Percentiles rank a stretch among this genome's conserved stretches.
These are phyloP conservation scores for Oceanites oceanicus DNA, from an alignment of 2,113 vertebrate genomes.

Conservation along the genomic window DNA sequence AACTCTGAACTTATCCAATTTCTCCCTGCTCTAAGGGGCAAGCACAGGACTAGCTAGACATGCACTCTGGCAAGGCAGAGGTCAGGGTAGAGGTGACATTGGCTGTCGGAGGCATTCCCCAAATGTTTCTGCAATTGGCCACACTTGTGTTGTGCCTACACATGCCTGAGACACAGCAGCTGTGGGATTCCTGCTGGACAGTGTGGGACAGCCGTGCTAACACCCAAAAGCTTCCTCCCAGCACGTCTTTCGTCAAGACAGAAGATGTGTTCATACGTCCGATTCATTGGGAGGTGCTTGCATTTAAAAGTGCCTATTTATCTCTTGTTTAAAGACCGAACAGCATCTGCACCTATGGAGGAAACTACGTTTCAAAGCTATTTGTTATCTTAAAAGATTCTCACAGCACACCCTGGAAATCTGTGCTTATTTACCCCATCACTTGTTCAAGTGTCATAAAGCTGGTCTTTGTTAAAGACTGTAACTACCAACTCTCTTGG, in stretches of 20 bases:
- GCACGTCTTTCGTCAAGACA: not conserved
- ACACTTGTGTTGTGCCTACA: not conserved
- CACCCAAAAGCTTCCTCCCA: not conserved
- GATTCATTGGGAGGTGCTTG: not conserved
- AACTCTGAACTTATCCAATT: constrained; percentile 28
- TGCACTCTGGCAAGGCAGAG: not conserved
- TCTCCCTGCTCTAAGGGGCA: not conserved
- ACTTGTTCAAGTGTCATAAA: not conserved
- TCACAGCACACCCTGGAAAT: not conserved
- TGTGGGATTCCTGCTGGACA: not conserved
- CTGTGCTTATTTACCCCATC: not conserved
- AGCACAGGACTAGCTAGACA: not conserved
- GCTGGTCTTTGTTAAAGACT: constrained; percentile 25
- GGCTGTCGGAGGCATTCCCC: constrained; percentile 33
- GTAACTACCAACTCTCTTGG: not conserved
- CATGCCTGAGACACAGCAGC: constrained; percentile 9
- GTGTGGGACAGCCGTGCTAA: not conserved
- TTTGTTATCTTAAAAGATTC: not conserved
- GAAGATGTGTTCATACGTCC: not conserved
- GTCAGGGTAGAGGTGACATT: not conserved
- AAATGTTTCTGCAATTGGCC: not conserved
- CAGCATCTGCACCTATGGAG: not conserved
- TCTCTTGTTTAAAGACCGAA: not conserved
- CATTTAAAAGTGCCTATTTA: not conserved
- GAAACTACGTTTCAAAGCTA: not conserved